A percentile compares a stretch with the other conserved stretches of the same genome.
phyloP scores from a whole-genome alignment of 2,797 vertebrate species.

The Myotis vivesi region DNA sequence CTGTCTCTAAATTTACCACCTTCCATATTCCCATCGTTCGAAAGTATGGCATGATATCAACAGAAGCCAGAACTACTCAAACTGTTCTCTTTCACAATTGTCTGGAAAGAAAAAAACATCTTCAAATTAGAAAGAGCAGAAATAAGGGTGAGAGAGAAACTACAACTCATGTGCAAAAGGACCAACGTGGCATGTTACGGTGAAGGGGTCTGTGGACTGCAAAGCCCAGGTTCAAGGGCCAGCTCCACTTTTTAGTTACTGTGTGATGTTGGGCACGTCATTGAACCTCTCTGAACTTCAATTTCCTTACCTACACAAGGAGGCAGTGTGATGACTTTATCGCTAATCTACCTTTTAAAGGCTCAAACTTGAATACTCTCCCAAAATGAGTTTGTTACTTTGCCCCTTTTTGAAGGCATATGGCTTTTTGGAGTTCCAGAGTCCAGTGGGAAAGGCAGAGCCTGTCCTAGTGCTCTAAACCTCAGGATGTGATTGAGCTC shows the following conservation, averaged over 20 bases:
- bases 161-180: background rate
- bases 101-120: background rate
- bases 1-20: constrained; percentile 20
- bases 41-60: background rate
- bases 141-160: background rate
- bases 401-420: background rate
- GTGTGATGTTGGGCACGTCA: background rate
- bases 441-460: background rate
- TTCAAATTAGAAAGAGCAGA: constrained; percentile 7
- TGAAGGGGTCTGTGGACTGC: background rate
- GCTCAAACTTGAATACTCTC: background rate
- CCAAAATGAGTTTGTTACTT: background rate
- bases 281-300: background rate
- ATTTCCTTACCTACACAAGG: background rate
- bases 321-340: background rate
- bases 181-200: background rate
- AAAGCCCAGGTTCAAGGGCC: background rate
- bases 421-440: background rate
- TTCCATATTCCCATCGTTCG: background rate
- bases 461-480: background rate
- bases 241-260: background rate
- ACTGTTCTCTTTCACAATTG: background rate
- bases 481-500: background rate
- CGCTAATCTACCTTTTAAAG: background rate
- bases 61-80: constrained; percentile 8